phyloP scores from a whole-genome alignment of 2,113 vertebrate species.

The Microcebus ravelobensis region DNA sequence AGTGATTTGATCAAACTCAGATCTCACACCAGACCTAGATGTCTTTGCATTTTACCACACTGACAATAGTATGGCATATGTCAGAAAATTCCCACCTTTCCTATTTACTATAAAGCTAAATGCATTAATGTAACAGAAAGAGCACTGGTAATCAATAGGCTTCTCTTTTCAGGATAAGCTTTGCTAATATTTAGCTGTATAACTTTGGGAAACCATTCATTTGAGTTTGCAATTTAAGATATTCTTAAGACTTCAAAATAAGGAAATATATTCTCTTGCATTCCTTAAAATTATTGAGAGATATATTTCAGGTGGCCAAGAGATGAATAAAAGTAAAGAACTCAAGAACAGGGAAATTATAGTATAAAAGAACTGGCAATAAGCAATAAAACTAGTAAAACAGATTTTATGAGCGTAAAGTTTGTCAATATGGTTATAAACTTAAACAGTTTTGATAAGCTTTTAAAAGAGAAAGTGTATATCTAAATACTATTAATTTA shows the following conservation, averaged over 20 bases:
- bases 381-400: background rate
- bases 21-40: background rate
- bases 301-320: background rate
- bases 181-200: background rate
- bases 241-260: background rate
- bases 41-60: background rate
- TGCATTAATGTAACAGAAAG: background rate
- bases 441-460: conserved; percentile 1
- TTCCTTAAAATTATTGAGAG: background rate
- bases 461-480: background rate
- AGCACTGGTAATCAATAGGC: background rate
- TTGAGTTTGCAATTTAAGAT: background rate
- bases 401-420: background rate
- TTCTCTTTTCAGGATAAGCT: background rate
- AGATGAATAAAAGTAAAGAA: background rate
- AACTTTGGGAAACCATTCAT: background rate
- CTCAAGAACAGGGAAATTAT: background rate
- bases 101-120: background rate
- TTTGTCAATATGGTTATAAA: background rate
- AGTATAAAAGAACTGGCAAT: background rate
- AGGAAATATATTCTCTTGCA: background rate
- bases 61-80: background rate
- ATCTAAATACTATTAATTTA: background rate
- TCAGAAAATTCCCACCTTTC: background rate
- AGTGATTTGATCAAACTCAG: background rate